Evolutionary conservation across 2,113 vertebrate genomes (phyloP).

Genomic region (Microcebus ravelobensis): DNA sequence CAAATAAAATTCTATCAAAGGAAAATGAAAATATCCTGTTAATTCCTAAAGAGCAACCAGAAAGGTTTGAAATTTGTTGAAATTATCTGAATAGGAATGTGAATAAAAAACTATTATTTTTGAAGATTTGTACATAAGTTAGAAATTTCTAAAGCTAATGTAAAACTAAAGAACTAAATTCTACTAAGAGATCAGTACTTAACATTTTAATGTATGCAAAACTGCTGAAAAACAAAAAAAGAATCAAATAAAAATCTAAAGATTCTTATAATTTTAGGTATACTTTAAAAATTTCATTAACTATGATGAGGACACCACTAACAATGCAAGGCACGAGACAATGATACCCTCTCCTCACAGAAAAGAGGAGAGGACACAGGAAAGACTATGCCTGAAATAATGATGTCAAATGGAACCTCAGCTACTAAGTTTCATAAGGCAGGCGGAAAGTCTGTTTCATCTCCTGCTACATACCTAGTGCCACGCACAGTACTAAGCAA

Average conservation of each 20-base stretch:
- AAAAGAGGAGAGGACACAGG: background rate
- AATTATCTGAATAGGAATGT: slow-evolving; percentile 26
- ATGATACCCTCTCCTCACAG: background rate
- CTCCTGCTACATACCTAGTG: background rate
- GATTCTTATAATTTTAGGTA: background rate
- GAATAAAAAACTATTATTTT: slow-evolving; percentile 14
- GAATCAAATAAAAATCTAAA: background rate
- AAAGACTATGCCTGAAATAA: background rate
- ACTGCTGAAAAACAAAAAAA: background rate
- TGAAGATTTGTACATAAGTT: background rate
- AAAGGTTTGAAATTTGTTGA: background rate
- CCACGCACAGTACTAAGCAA: background rate
- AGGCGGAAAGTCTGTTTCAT: background rate
- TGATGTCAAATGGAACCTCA: background rate
- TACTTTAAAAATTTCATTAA: background rate
- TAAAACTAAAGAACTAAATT: slow-evolving; percentile 3
- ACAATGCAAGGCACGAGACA: background rate
- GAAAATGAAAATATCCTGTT: background rate
- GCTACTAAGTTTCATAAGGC: background rate
- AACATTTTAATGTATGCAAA: background rate
- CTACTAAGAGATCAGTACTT: background rate
- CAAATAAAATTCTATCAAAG: slow-evolving; percentile 1
- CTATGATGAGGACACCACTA: background rate
- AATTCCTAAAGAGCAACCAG: background rate
- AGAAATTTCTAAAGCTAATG: slow-evolving; percentile 46